A percentile compares a stretch with the other conserved stretches of the same genome.
Conservation (phyloP, 2,888 invertebrate genomes). For the Chloroclysta siterata region DNA sequence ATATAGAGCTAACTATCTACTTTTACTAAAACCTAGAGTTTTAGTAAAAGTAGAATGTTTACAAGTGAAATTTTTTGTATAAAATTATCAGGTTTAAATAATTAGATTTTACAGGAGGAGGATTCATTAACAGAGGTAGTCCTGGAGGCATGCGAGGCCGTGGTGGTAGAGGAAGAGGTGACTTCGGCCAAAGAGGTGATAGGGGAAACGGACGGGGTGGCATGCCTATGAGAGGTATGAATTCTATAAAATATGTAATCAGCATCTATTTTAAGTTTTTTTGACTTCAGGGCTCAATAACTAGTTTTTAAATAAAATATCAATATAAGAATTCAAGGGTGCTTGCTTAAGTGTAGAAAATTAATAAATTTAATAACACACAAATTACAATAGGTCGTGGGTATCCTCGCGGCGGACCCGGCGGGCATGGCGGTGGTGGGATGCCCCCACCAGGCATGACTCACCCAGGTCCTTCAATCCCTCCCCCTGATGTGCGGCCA, state of each 20-base stretch:
- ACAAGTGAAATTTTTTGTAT: no score
- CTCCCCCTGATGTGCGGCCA: conserved; percentile 37
- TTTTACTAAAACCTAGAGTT: no score
- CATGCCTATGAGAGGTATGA: conserved; percentile 77
- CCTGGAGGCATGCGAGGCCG: conserved; percentile 75
- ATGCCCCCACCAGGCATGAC: conserved; percentile 38
- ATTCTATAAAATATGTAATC: background rate
- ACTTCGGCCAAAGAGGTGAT: conserved; percentile 72
- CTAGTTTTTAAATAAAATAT: no score
- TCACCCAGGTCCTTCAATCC: conserved; percentile 49
- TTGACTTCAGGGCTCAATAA: no score
- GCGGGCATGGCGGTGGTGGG: conserved; percentile 22
- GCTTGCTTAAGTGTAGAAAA: no score
- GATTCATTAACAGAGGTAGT: conserved; percentile 73
- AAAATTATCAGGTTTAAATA: no score
- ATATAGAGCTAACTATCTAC: no score
- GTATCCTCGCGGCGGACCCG: conserved; percentile 66
- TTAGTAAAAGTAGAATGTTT: no score
- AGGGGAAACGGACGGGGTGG: conserved; percentile 72
- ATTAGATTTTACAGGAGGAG: conserved; percentile 58
- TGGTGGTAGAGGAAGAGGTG: conserved; percentile 73
- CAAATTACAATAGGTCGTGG: conserved; percentile 47
- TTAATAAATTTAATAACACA: no score
- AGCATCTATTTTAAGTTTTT: no score
- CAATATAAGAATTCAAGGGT: no score